These are phyloP conservation scores for Zalophus californianus DNA, from an alignment of 2,797 vertebrate genomes.

Conservation along the genomic window DNA sequence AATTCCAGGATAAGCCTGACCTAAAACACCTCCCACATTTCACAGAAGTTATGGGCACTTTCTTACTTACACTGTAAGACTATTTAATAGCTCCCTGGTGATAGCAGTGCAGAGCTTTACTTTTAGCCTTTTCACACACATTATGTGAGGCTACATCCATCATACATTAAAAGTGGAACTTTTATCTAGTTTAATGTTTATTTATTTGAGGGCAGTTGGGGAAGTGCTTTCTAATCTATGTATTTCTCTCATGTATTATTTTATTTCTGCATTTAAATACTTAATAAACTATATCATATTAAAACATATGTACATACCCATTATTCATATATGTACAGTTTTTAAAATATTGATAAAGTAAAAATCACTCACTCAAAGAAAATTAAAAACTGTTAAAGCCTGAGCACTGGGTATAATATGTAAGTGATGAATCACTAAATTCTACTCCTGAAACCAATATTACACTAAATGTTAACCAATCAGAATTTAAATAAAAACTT, in stretches of 20 bases:
- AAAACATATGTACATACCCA: background rate
- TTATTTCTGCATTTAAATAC: background rate
- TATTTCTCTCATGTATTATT: background rate
- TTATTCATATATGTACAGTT: background rate
- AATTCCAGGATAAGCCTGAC: background rate
- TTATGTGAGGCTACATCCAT: background rate
- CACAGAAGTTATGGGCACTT: background rate
- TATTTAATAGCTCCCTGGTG: background rate
- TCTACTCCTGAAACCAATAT: too few relatives aligned
- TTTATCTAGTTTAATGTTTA: background rate
- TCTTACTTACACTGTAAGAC: background rate
- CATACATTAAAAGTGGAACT: background rate
- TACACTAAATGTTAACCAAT: too few relatives aligned
- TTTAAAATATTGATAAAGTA: background rate
- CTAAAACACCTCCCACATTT: background rate
- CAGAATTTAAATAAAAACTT: too few relatives aligned
- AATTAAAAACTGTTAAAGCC: background rate
- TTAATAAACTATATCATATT: background rate
- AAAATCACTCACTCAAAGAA: background rate
- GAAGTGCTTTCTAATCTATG: background rate
- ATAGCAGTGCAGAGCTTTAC: background rate
- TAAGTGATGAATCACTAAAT: too few relatives aligned
- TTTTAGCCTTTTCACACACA: background rate
- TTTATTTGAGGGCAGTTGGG: background rate
- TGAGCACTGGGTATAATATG: too few relatives aligned